Conservation (phyloP, 2,113 vertebrate genomes). For the Lonchura striata region DNA sequence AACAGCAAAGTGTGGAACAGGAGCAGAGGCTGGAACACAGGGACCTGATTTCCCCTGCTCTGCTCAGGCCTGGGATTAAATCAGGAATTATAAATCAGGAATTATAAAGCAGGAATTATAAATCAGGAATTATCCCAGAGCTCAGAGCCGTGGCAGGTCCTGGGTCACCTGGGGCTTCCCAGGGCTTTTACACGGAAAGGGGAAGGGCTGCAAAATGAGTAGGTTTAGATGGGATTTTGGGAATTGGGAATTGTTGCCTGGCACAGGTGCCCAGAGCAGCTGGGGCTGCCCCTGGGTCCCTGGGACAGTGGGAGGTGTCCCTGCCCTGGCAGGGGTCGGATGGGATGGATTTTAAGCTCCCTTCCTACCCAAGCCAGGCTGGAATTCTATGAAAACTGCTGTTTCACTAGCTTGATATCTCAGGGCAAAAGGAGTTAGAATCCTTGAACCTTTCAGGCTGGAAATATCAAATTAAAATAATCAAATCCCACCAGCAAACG, state of each 20-base stretch:
- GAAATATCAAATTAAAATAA: background rate
- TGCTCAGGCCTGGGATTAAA: background rate
- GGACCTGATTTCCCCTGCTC: background rate
- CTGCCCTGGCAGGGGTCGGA: background rate
- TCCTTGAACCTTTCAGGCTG: too few relatives aligned
- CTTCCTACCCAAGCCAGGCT: background rate
- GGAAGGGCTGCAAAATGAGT: background rate
- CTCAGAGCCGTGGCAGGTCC: accelerated
- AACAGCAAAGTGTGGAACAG: background rate
- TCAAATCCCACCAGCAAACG: too few relatives aligned
- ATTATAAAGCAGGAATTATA: background rate
- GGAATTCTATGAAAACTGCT: background rate
- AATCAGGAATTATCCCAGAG: background rate
- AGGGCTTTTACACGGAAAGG: background rate
- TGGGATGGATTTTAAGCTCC: too few relatives aligned
- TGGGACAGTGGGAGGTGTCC: background rate
- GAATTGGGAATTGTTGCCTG: background rate
- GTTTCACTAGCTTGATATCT: background rate
- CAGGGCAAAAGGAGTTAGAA: background rate
- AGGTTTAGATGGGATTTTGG: accelerated
- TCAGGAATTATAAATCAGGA: background rate
- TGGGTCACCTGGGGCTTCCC: background rate
- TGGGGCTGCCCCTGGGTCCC: background rate
- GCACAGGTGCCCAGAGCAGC: background rate
- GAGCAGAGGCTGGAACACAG: background rate